A percentile compares a stretch with the other conserved stretches of the same genome.
Conservation (phyloP, 2,888 invertebrate genomes). For the Drosophila peninsularis region DNA sequence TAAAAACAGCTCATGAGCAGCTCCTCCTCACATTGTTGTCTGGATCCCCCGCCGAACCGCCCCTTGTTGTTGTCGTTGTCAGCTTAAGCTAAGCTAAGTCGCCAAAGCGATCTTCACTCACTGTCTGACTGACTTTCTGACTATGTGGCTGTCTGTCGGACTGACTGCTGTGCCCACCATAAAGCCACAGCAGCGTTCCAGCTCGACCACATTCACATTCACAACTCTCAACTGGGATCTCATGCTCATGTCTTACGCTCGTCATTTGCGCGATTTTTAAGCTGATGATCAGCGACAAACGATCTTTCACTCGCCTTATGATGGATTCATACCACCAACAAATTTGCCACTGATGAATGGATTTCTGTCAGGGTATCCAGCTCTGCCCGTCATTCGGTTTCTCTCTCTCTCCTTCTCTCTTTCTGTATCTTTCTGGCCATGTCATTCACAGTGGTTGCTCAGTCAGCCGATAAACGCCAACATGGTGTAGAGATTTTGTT, state of each 20-base stretch:
- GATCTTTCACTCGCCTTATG: conserved; percentile 82
- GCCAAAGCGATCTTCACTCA: conserved; percentile 31
- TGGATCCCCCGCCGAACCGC: not conserved
- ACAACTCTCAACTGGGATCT: conserved; percentile 19
- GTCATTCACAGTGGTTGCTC: conserved; percentile 60
- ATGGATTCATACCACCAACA: conserved; percentile 85
- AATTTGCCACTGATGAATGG: conserved; percentile 85
- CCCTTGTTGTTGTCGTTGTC: conserved; percentile 53
- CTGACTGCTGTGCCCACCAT: conserved; percentile 20
- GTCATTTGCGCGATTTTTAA: conserved; percentile 83
- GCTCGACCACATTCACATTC: conserved; percentile 32
- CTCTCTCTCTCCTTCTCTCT: conserved; percentile 20
- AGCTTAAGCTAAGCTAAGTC: conserved; percentile 71
- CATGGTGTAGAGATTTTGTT: conserved; percentile 83
- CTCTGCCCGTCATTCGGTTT: conserved; percentile 11
- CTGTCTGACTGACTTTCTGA: conserved; percentile 5
- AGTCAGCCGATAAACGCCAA: conserved; percentile 70
- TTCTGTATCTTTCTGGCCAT: conserved; percentile 31
- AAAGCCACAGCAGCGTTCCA: conserved; percentile 41
- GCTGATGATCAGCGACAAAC: conserved; percentile 84
- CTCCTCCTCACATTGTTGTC: conserved; percentile 38
- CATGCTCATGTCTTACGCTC: conserved; percentile 76
- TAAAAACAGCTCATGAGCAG: conserved; percentile 53
- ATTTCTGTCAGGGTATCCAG: conserved; percentile 69
- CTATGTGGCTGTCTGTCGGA: conserved; percentile 1